Evolutionary conservation across 2,113 vertebrate genomes (phyloP).

Genomic region (Geothlypis trichas): DNA sequence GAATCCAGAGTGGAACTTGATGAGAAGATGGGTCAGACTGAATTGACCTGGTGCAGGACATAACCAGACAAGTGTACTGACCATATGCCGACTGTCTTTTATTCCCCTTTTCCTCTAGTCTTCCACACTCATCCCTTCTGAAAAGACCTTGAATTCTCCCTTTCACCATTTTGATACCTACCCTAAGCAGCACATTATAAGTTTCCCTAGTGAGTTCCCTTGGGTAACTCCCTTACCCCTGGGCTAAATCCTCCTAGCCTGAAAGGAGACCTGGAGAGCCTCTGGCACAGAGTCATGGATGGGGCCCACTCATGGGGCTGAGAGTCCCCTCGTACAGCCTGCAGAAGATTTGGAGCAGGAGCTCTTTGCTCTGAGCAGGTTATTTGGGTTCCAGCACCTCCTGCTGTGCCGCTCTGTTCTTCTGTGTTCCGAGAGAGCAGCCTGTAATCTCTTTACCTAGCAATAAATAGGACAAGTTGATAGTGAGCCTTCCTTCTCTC

Average conservation of each 20-base stretch:
- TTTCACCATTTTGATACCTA: background rate
- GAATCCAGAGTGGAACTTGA: background rate
- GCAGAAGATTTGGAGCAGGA: background rate
- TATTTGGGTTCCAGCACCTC: background rate
- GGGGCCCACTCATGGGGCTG: background rate
- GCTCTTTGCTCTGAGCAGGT: background rate
- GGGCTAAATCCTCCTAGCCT: fast-evolving
- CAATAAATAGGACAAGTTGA: background rate
- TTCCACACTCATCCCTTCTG: background rate
- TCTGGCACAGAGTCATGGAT: too few relatives aligned
- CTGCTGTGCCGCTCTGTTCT: background rate
- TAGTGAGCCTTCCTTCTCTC: background rate
- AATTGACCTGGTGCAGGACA: background rate
- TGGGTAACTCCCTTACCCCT: background rate
- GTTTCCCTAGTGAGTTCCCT: background rate
- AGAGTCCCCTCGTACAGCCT: background rate
- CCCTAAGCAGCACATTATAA: background rate
- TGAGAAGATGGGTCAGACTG: background rate
- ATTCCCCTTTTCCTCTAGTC: background rate
- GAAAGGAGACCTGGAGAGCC: background rate
- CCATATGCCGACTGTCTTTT: background rate
- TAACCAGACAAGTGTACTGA: background rate
- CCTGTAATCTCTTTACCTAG: background rate
- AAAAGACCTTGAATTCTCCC: background rate
- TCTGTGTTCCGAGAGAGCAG: background rate